Percentiles rank a stretch among this genome's conserved stretches.
Evolutionary conservation across 2,113 vertebrate species (phyloP).

Genomic region (pig (Sus scrofa)): DNA sequence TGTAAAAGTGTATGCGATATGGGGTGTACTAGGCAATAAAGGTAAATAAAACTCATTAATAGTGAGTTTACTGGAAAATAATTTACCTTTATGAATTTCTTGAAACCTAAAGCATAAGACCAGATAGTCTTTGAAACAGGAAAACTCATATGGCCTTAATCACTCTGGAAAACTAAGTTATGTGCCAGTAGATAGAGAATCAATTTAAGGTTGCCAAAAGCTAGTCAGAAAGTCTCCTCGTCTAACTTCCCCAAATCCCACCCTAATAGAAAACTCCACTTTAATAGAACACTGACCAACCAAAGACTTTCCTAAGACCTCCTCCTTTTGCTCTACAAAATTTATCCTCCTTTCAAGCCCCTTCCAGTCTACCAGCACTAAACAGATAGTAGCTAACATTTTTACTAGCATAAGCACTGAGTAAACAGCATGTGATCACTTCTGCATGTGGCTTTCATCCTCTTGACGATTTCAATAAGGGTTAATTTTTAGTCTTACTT

Average conservation of each 20-base stretch:
- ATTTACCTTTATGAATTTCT: not conserved
- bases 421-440: not conserved
- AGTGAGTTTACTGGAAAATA: slow-evolving; percentile 24
- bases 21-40: not conserved
- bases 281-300: not conserved
- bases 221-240: not conserved
- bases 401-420: not conserved
- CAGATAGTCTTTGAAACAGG: not conserved
- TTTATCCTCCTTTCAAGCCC: not conserved
- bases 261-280: not conserved
- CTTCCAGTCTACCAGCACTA: not conserved
- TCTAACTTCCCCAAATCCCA: not conserved
- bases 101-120: not conserved
- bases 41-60: not conserved
- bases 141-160: not conserved
- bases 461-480: not conserved
- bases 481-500: not conserved
- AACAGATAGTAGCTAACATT: not conserved
- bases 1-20: not conserved
- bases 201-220: not conserved
- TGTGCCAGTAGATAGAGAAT: not conserved
- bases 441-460: not conserved
- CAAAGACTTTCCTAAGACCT: not conserved
- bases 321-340: not conserved
- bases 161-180: not conserved